Evolutionary conservation across 2,113 vertebrate genomes (phyloP), one percentile per base, ranked within the genome.

Genomic region (Lutjanus erythropterus): DNA sequence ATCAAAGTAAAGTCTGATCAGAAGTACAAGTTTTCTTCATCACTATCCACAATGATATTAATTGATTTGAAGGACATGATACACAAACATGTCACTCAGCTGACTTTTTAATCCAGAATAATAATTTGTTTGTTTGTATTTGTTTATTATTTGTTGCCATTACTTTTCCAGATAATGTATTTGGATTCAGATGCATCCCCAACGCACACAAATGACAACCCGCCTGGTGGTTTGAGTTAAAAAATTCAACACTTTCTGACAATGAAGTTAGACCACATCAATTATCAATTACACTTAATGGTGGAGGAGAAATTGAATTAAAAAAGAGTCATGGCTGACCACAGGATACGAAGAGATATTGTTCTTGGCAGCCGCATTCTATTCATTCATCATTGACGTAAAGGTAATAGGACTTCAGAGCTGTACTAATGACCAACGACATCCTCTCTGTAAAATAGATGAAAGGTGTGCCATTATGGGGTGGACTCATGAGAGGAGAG

Each of bases 401-500:
- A 94, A 93, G 90, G 93, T 94, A 95, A 95, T 94, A 89, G 91
- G 92, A 93, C 94, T 94, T 94, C 91, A 94, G 93, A 93, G 93
- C 86, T 86, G 80, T 88, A 80, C 91, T 95, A 95, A 95, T 94
- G 92, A 93, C 92, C 91, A 86, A 92, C 64, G 94, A 94, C 93
- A 93, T 91, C 89, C 86, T 93, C 89, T 93, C 93, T 95, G 93
- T 93, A 93, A 93, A 94, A 94, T 93, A 94, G 93, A 95, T 94
- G 93, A 95, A 95, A 94, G 94, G 93, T 95, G 94, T 93, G 93
- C 94, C 91, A 91, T 95, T 94, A 94, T 89, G 89, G 91, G 90
- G 75, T 90, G 82, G 89, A 87, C 90, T 92, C 83, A 89, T 85
- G 92, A 92, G 94, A 95, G 89, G 91, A 86, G 91, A 95, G 90